phyloP scores from a whole-genome alignment of 2,113 vertebrate genomes.

The Australoheros scitulus region DNA sequence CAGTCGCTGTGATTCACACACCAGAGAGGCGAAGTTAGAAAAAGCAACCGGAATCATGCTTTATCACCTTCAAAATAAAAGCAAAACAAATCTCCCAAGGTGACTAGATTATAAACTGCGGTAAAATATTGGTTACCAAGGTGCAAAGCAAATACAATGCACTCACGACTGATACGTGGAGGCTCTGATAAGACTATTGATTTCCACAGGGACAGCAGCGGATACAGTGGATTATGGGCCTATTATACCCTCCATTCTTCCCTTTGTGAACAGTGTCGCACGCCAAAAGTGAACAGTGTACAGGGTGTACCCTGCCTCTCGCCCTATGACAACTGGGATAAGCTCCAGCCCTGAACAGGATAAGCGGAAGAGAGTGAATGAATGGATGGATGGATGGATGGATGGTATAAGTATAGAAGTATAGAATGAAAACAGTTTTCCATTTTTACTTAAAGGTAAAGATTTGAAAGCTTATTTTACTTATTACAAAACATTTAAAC shows the following conservation, averaged over 20 bases:
- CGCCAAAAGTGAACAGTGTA: background rate
- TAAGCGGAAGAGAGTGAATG: too few relatives aligned
- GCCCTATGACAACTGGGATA: too few relatives aligned
- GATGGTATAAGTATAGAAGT: background rate
- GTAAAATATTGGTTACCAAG: too few relatives aligned
- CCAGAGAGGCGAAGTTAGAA: conserved; percentile 7
- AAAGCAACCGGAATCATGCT: background rate
- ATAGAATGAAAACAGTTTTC: background rate
- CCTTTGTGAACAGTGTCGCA: background rate
- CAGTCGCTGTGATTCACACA: background rate
- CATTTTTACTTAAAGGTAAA: background rate
- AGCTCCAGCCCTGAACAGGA: too few relatives aligned
- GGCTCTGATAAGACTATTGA: background rate
- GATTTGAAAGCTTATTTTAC: background rate
- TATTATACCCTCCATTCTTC: too few relatives aligned
- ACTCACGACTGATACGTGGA: background rate
- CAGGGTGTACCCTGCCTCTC: too few relatives aligned
- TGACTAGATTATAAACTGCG: too few relatives aligned
- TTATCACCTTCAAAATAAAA: conserved; percentile 32
- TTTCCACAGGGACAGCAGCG: background rate
- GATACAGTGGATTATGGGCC: background rate
- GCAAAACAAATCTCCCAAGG: background rate
- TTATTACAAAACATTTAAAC: background rate
- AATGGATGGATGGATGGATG: too few relatives aligned
- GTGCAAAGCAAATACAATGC: background rate